A percentile compares a stretch with the other conserved stretches of the same genome.
These are phyloP conservation scores for Ectropis grisescens DNA, from an alignment of 1,140 invertebrate genomes.

Conservation along the genomic window DNA sequence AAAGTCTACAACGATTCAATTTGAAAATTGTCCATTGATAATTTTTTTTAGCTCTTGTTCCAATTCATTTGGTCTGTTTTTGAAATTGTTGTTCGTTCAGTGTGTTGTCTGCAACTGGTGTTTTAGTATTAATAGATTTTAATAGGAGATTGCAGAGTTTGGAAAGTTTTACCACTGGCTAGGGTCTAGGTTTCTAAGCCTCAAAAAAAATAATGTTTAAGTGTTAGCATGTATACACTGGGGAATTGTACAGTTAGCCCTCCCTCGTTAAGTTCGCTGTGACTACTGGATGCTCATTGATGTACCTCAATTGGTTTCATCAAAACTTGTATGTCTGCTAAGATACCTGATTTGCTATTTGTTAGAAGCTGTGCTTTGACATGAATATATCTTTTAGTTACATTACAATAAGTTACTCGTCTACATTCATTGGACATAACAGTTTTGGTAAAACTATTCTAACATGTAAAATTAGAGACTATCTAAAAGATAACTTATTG, in stretches of 20 bases:
- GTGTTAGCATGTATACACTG: constrained; percentile 66
- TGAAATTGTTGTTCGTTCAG: constrained; percentile 25
- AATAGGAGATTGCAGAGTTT: constrained; percentile 49
- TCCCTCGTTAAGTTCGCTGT: constrained; percentile 68
- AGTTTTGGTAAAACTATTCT: constrained; percentile 55
- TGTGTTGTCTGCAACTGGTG: constrained; percentile 27
- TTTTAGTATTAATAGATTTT: constrained; percentile 37
- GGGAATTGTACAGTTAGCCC: constrained; percentile 70
- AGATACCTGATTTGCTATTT: constrained; percentile 23
- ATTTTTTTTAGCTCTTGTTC: constrained; percentile 14
- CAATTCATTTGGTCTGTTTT: constrained; percentile 25
- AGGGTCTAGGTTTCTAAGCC: constrained; percentile 55
- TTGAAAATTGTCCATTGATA: too few relatives aligned
- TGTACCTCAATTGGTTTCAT: constrained; percentile 53
- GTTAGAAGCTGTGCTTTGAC: constrained; percentile 47
- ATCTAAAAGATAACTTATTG: constrained; percentile 45
- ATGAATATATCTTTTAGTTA: constrained; percentile 42
- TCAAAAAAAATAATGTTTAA: constrained; percentile 65
- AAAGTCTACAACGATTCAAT: constrained; percentile 51
- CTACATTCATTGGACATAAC: constrained; percentile 27
- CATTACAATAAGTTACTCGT: constrained; percentile 12
- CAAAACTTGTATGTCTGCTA: constrained; percentile 49
- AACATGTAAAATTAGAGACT: constrained; percentile 65
- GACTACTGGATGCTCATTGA: constrained; percentile 60
- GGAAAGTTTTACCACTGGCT: constrained; percentile 61